These are phyloP conservation scores for Apolygus lucorum DNA, from an alignment of 1,140 invertebrate species.

Conservation along the genomic window DNA sequence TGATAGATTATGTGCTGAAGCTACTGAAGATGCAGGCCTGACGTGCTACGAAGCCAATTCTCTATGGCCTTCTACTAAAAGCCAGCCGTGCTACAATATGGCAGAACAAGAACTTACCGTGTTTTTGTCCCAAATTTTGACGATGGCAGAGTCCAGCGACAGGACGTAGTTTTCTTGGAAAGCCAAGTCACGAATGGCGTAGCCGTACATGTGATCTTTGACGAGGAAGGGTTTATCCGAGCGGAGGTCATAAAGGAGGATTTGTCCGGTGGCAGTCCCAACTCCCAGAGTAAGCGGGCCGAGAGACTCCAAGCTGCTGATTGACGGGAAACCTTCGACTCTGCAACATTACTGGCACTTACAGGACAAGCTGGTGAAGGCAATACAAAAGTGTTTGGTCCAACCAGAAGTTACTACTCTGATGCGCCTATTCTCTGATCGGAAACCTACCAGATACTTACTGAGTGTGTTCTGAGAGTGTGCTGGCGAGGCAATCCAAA, in stretches of 20 bases:
- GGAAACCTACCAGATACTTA: not conserved
- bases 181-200: slow-evolving; percentile 82
- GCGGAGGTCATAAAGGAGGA: slow-evolving; percentile 90
- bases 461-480: slow-evolving; percentile 39
- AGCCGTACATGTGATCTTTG: slow-evolving; percentile 92
- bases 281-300: slow-evolving; percentile 79
- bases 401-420: no score
- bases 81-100: no score
- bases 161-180: slow-evolving; percentile 84
- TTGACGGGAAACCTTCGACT: slow-evolving; percentile 56
- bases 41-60: no score
- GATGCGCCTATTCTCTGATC: no score
- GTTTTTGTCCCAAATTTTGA: slow-evolving; percentile 93
- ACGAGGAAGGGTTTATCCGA: slow-evolving; percentile 77
- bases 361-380: no score
- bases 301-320: slow-evolving; percentile 72
- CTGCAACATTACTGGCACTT: slow-evolving; percentile 46
- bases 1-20: no score
- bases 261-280: slow-evolving; percentile 86
- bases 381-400: no score
- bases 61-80: no score
- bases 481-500: slow-evolving; percentile 77
- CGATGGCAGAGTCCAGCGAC: slow-evolving; percentile 82
- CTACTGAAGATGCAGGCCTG: no score
- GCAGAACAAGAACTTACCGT: slow-evolving; percentile 66